Conservation (phyloP, 2,113 vertebrate species). For the Macaca fascicularis region T2T-MFA8v1.1 NC_088376.1:59119001-59119500, state of each 20-base stretch:
- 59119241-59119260: neutral
- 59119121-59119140: neutral
- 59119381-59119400: neutral
- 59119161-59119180: neutral
- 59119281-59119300: neutral
- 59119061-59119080: neutral
- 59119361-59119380: neutral
- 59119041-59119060: neutral
- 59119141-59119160: neutral
- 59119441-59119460: neutral
- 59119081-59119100: neutral
- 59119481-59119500: neutral
- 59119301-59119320: neutral
- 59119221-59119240: neutral
- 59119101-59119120: no score
- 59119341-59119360: neutral
- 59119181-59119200: no score
- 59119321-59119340: neutral
- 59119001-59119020: neutral
- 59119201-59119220: neutral
- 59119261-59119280: neutral
- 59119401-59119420: neutral
- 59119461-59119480: neutral
- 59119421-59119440: neutral
- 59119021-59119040: neutral